These are phyloP conservation scores for Leptura quadrifasciata DNA, from an alignment of 2,888 invertebrate genomes.

Conservation along the genomic window DNA sequence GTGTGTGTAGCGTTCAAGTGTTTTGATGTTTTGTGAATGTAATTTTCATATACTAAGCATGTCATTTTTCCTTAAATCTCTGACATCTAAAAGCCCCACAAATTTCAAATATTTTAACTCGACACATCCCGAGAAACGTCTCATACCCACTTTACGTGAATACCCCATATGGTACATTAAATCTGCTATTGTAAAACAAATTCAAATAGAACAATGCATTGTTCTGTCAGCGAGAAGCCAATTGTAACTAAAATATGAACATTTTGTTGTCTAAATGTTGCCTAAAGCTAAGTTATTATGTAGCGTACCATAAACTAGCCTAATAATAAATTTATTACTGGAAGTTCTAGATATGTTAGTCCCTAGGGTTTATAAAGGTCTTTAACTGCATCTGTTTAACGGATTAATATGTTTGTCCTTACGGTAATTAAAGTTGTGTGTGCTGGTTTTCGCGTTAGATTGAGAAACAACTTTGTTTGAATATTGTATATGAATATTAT, in stretches of 20 bases:
- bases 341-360: slow-evolving; percentile 15
- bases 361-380: slow-evolving; percentile 5
- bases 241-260: slow-evolving; percentile 27
- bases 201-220: neutral
- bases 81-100: no score
- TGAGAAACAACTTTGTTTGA: neutral
- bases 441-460: neutral
- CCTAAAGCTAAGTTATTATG: slow-evolving; percentile 11
- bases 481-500: neutral
- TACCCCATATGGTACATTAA: neutral
- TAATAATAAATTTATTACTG: slow-evolving; percentile 26
- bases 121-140: no score
- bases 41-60: no score
- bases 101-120: no score
- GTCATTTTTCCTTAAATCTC: no score
- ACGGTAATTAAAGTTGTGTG: neutral
- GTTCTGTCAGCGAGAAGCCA: neutral
- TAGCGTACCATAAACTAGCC: slow-evolving; percentile 13
- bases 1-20: no score
- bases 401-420: neutral
- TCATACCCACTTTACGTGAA: no score
- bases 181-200: neutral
- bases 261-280: slow-evolving; percentile 6
- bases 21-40: no score
- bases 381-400: neutral